Evolutionary conservation across 2,888 invertebrate genomes (phyloP), one percentile per base, ranked within the genome.

Genomic region (Morpho helenor): DNA sequence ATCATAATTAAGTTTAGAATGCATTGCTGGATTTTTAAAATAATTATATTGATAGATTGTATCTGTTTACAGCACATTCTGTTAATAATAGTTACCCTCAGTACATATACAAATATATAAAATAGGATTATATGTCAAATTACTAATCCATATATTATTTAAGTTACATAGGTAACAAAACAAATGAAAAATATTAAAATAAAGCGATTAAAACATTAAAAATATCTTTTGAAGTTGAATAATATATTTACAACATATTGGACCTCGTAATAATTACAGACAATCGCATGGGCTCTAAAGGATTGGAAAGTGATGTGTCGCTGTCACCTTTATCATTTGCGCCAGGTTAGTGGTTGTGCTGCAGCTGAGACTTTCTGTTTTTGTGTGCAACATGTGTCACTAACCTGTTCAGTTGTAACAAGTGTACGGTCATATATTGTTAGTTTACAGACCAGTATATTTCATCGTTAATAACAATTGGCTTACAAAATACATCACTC

Each of bases 321-420:
- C 86, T 90, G 89, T 79, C 91, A 80, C 80, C 89, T 80, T 88
- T 91, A 77, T 84, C 91, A 71, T 90, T 88, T 84, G 82, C 87
- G 73, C 87, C 90, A 91, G 91, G 91, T 91, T 85, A 91, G 91
- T 88, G 67, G 76, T 83, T 89, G 87, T 89, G 84, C 81, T 77
- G 79, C 84, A 68, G 76, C 83, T 82, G 86, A 86, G 83, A 84
- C 79, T 79, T 10, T 74, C 76, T 77, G 83, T 85, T 81, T 85
- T 73, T 84, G 82, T 89, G 88, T 88, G 86, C 82, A 77, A 83
- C 78, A 81, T 83, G 80, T 87, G 89, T 89, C 85, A 89, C 90
- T 90, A 90, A 89, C 89, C 80, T 71, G 77, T 77, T 52, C 60
- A 67, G 52, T 55, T n/a, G 64, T 65, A 60, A 48, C 61, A 66